Percentiles rank a stretch among this genome's conserved stretches.
Conservation (phyloP, 64 coral and sea anemone species). For the Platygyra sinensis region DNA sequence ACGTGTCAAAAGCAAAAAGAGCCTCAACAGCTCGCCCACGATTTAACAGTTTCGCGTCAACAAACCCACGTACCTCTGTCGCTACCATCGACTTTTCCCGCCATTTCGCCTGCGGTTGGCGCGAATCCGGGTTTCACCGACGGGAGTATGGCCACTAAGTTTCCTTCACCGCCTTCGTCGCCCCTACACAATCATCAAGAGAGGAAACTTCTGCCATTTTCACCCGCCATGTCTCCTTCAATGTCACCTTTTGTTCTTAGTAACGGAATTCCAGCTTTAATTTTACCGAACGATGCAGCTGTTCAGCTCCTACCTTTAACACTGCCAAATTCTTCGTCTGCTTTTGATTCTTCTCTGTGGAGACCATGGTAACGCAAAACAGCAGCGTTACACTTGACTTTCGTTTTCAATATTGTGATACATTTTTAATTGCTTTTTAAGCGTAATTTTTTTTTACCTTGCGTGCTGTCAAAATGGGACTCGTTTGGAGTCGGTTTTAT, state of each 20-base stretch:
- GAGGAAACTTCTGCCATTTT: constrained; percentile 40
- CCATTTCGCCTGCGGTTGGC: constrained; percentile 13
- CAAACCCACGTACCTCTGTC: constrained; percentile 27
- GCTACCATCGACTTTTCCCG: constrained; percentile 44
- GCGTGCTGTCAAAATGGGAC: neutral
- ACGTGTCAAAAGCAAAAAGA: constrained; percentile 56
- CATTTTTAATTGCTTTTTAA: neutral
- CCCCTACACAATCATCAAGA: constrained; percentile 64
- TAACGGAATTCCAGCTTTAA: constrained; percentile 86
- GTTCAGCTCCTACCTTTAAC: constrained; percentile 78
- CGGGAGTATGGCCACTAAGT: neutral
- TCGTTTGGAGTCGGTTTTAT: neutral
- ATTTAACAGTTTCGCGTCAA: constrained; percentile 2
- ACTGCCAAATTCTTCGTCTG: constrained; percentile 41
- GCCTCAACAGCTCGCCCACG: neutral
- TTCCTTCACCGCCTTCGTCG: constrained; percentile 88
- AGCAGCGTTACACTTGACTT: neutral
- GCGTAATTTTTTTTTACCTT: neutral
- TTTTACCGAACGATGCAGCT: constrained; percentile 77
- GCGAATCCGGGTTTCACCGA: neutral
- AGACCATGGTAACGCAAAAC: constrained; percentile 36
- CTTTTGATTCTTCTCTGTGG: constrained; percentile 40
- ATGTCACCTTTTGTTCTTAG: constrained; percentile 74
- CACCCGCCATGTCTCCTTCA: constrained; percentile 17
- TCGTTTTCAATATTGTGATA: neutral